Evolutionary conservation across 2,113 vertebrate species (phyloP).

Genomic region (Tupaia tana): DNA sequence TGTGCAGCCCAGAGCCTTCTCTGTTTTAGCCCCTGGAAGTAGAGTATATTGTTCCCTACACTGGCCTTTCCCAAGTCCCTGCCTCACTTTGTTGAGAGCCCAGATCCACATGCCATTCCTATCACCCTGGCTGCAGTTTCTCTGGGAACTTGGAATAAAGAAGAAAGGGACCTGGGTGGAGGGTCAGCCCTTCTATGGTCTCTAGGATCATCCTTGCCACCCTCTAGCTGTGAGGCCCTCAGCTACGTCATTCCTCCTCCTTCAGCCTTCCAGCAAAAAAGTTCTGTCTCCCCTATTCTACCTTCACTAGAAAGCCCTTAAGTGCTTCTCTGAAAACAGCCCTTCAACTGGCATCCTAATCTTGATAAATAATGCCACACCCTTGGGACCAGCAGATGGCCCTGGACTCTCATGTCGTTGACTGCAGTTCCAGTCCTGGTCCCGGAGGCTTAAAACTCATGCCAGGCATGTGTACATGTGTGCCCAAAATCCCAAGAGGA

Average conservation of each 20-base stretch:
- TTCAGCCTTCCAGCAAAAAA: neutral
- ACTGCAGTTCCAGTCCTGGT: too few species aligned
- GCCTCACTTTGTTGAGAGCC: rapidly evolving
- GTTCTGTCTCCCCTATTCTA: neutral
- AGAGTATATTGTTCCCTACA: neutral
- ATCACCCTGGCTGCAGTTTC: neutral
- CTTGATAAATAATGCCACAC: neutral
- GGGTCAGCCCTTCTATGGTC: neutral
- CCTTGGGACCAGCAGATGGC: too few species aligned
- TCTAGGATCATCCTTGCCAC: neutral
- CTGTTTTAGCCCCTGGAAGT: neutral
- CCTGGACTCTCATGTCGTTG: too few species aligned
- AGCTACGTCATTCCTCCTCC: neutral
- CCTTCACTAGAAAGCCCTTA: neutral
- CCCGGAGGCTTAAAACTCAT: too few species aligned
- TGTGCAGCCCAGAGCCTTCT: neutral
- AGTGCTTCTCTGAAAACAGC: neutral
- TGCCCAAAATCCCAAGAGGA: too few species aligned
- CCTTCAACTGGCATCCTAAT: neutral
- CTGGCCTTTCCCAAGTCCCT: neutral
- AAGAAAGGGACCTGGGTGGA: neutral
- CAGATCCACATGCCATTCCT: neutral
- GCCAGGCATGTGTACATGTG: too few species aligned
- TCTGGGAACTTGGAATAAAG: neutral
- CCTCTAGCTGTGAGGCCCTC: neutral